These are phyloP conservation scores for Menidia menidia DNA, from an alignment of 2,797 vertebrate species.

Conservation along the genomic window DNA sequence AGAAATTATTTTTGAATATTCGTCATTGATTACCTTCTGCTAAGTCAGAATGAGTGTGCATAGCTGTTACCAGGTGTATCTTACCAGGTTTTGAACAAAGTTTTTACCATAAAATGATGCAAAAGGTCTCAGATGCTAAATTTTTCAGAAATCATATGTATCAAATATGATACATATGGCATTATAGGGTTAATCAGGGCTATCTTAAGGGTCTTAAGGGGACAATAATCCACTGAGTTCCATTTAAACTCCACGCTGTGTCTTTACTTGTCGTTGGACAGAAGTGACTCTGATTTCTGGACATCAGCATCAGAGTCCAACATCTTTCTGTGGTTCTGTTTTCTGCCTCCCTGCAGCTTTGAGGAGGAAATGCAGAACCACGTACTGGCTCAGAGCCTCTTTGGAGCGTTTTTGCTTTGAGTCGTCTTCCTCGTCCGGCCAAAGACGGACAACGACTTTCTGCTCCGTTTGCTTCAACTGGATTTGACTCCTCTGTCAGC, in stretches of 20 bases:
- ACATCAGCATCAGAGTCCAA: not conserved
- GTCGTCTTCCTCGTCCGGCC: slow-evolving; percentile 20
- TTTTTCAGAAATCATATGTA: no score
- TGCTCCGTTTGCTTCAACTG: slow-evolving; percentile 14
- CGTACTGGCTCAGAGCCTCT: not conserved
- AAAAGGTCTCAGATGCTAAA: no score
- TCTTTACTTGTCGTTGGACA: not conserved
- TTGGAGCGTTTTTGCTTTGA: slow-evolving; percentile 13
- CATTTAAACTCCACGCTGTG: not conserved
- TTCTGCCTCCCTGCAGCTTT: not conserved
- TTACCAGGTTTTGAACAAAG: no score
- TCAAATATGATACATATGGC: no score
- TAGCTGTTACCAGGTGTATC: no score
- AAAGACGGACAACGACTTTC: slow-evolving; percentile 21
- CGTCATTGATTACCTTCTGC: no score
- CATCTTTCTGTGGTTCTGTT: not conserved
- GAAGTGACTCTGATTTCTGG: not conserved
- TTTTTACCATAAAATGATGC: no score
- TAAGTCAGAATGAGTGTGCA: no score
- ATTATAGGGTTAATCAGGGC: no score
- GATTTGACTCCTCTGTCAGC: slow-evolving; percentile 4
- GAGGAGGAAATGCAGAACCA: slow-evolving; percentile 46
- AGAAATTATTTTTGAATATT: no score
- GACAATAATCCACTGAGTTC: not conserved
- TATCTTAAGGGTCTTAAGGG: no score